Evolutionary conservation across 2,888 invertebrate species (phyloP).

Genomic region (Idaea straminata): DNA sequence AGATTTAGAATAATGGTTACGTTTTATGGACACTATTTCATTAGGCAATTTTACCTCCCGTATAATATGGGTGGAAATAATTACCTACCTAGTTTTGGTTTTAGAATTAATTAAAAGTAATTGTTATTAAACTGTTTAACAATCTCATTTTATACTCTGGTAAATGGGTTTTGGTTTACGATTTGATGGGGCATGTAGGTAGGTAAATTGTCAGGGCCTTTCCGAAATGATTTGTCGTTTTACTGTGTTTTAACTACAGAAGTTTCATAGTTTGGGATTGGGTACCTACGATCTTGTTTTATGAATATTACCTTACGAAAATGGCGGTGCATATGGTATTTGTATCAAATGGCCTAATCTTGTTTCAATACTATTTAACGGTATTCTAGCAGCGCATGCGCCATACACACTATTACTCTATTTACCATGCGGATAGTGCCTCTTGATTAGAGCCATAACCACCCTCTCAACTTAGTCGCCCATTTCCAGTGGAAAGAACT

Average conservation of each 20-base stretch:
- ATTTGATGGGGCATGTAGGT: background rate
- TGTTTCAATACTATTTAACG: too few relatives aligned
- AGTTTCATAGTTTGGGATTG: background rate
- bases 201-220: background rate
- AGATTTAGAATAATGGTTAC: slow-evolving; percentile 2
- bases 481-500: too few relatives aligned
- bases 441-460: too few relatives aligned
- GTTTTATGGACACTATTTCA: background rate
- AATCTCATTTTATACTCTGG: background rate
- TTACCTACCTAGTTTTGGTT: background rate
- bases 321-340: background rate
- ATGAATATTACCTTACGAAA: background rate
- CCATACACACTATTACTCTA: too few relatives aligned
- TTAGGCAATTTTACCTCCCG: background rate
- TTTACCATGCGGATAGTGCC: too few relatives aligned
- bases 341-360: too few relatives aligned
- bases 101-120: background rate
- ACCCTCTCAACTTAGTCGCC: too few relatives aligned
- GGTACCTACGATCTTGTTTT: background rate
- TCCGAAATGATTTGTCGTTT: slow-evolving; percentile 3
- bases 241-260: slow-evolving; percentile 4
- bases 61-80: background rate
- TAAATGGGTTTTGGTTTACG: background rate
- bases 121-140: background rate
- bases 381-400: too few relatives aligned